A percentile compares a stretch with the other conserved stretches of the same genome.
phyloP scores from a whole-genome alignment of 2,888 invertebrate genomes.

The Leucozona laternaria region DNA sequence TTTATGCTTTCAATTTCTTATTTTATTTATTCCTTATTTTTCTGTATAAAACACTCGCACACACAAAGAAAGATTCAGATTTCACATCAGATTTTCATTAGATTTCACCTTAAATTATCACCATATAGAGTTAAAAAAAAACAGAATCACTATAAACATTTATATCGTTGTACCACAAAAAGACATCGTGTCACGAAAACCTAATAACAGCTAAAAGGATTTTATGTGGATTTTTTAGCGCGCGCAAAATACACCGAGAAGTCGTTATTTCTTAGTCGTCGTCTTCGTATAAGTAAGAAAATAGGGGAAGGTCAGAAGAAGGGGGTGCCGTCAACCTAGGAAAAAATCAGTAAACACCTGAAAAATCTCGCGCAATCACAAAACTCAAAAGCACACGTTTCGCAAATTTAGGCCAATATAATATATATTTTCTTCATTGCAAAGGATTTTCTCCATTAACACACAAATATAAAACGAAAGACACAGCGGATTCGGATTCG shows the following conservation, averaged over 20 bases:
- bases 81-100: constrained; percentile 26
- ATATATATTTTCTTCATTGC: constrained; percentile 15
- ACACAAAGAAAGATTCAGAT: background rate
- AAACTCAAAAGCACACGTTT: constrained; percentile 49
- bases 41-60: background rate
- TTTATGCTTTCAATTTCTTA: background rate
- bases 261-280: background rate
- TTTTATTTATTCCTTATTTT: background rate
- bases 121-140: constrained; percentile 5
- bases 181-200: constrained; percentile 47
- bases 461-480: constrained; percentile 4
- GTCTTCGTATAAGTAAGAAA: background rate
- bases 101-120: constrained; percentile 29
- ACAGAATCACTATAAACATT: constrained; percentile 28
- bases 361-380: constrained; percentile 38
- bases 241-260: constrained; percentile 45
- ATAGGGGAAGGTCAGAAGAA: too few relatives aligned
- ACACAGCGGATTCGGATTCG: constrained; percentile 13
- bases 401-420: constrained; percentile 37
- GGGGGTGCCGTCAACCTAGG: background rate
- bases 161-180: constrained; percentile 27
- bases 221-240: constrained; percentile 54
- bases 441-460: constrained; percentile 10
- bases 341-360: constrained; percentile 40
- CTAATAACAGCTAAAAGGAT: constrained; percentile 63